These are phyloP conservation scores for Palaemon carinicauda DNA, from an alignment of 1,140 invertebrate species.

Conservation along the genomic window DNA sequence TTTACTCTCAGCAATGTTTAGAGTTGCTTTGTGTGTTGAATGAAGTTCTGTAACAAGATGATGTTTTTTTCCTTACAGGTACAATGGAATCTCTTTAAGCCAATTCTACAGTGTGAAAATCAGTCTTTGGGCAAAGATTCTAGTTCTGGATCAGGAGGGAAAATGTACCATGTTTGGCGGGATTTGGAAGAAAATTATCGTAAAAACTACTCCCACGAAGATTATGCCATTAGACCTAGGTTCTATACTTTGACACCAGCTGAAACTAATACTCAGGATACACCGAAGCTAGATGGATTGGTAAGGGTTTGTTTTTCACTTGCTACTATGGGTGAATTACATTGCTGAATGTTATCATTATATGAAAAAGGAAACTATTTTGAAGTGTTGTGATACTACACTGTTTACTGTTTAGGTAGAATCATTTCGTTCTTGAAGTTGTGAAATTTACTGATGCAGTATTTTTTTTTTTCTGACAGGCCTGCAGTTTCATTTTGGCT, in stretches of 20 bases:
- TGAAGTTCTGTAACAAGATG: background rate
- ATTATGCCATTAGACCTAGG: conserved; percentile 70
- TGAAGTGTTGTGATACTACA: too few species aligned
- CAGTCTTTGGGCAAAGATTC: conserved; percentile 78
- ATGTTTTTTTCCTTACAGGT: conserved; percentile 71
- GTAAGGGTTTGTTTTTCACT: conserved; percentile 63
- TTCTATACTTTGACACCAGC: conserved; percentile 84
- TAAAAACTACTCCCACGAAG: conserved; percentile 75
- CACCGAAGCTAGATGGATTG: conserved; percentile 89
- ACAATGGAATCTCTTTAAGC: conserved; percentile 83
- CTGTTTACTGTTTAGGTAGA: too few species aligned
- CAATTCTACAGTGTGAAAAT: conserved; percentile 67
- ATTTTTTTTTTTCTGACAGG: conserved; percentile 66
- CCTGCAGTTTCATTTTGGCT: conserved; percentile 91
- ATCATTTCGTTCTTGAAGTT: too few species aligned
- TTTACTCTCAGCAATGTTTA: too few species aligned
- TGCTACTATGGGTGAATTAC: too few species aligned
- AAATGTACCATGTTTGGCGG: conserved; percentile 59
- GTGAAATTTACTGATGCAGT: too few species aligned
- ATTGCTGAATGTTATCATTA: background rate
- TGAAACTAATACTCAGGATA: conserved; percentile 81
- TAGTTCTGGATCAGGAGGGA: conserved; percentile 3
- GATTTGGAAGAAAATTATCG: conserved; percentile 80
- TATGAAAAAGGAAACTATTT: background rate
- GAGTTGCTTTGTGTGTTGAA: background rate